Percentiles rank a stretch among this genome's conserved stretches.
Evolutionary conservation across 1,140 invertebrate species (phyloP).

Genomic region (Condylostylus longicornis): DNA sequence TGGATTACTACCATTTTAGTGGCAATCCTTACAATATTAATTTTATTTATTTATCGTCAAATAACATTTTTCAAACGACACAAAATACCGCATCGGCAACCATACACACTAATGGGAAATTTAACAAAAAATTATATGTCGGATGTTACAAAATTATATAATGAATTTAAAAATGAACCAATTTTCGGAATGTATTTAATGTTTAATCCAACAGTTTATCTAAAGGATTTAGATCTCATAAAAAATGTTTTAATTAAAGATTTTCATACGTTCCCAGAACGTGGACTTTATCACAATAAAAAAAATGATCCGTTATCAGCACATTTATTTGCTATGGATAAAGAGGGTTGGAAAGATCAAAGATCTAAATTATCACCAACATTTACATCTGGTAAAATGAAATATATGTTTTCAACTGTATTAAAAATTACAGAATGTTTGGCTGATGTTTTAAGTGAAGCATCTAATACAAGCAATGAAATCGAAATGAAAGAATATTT

Average conservation of each 20-base stretch:
- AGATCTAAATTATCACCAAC: constrained; percentile 38
- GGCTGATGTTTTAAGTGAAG: constrained; percentile 15
- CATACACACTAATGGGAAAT: constrained; percentile 5
- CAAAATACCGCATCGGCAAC: constrained; percentile 2
- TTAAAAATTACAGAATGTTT: constrained; percentile 25
- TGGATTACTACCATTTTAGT: no score
- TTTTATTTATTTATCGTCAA: no score
- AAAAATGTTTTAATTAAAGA: constrained; percentile 44
- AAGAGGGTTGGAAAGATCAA: constrained; percentile 38
- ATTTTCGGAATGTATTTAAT: constrained; percentile 23
- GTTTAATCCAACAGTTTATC: constrained; percentile 10
- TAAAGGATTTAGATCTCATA: constrained; percentile 40
- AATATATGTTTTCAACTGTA: constrained; percentile 35
- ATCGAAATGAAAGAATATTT: constrained; percentile 41
- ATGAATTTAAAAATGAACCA: constrained; percentile 8
- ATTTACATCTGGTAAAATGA: constrained; percentile 43
- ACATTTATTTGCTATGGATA: constrained; percentile 33
- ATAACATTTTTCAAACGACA: constrained; percentile 8
- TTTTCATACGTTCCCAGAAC: constrained; percentile 37
- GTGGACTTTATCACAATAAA: constrained; percentile 32
- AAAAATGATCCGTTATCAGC: constrained; percentile 34
- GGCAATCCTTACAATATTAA: no score
- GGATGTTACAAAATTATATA: no score
- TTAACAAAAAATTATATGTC: no score
- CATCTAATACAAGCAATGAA: constrained; percentile 11